Conservation (phyloP, 2,113 vertebrate genomes). For the Ctenomys sociabilis region DNA sequence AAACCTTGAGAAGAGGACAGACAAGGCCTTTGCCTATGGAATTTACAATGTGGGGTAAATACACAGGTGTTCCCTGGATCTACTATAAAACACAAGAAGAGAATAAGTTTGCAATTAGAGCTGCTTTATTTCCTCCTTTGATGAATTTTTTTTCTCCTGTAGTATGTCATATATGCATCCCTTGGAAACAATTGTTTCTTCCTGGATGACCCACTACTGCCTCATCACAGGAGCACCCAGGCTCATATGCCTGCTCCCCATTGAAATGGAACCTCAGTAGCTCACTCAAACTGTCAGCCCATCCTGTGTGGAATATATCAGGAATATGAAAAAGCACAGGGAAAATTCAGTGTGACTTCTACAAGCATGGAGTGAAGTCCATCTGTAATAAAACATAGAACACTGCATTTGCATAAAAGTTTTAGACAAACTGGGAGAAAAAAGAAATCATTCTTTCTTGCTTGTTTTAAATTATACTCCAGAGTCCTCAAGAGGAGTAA, state of each 20-base stretch:
- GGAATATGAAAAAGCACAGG: slow-evolving; percentile 32
- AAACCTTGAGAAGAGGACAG: background rate
- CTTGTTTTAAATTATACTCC: background rate
- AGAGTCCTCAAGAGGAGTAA: background rate
- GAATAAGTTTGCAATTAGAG: background rate
- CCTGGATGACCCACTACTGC: background rate
- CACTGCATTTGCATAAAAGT: background rate
- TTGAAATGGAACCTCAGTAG: background rate
- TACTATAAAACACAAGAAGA: background rate
- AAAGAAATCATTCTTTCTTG: background rate
- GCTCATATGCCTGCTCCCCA: background rate
- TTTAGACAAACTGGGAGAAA: background rate
- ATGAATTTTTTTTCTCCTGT: background rate
- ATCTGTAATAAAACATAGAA: background rate
- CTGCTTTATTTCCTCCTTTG: background rate
- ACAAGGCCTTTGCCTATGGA: background rate
- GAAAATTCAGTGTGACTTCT: background rate
- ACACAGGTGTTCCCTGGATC: background rate
- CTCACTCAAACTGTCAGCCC: background rate
- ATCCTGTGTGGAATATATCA: background rate
- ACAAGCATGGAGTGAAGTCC: background rate
- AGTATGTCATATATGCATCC: background rate
- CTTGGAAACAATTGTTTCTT: background rate
- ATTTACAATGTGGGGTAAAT: background rate
- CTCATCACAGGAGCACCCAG: background rate